A percentile compares a stretch with the other conserved stretches of the same genome.
These are phyloP conservation scores for Branchipolynoe longqiensis DNA, from an alignment of 2,888 invertebrate genomes.

Conservation along the genomic window DNA sequence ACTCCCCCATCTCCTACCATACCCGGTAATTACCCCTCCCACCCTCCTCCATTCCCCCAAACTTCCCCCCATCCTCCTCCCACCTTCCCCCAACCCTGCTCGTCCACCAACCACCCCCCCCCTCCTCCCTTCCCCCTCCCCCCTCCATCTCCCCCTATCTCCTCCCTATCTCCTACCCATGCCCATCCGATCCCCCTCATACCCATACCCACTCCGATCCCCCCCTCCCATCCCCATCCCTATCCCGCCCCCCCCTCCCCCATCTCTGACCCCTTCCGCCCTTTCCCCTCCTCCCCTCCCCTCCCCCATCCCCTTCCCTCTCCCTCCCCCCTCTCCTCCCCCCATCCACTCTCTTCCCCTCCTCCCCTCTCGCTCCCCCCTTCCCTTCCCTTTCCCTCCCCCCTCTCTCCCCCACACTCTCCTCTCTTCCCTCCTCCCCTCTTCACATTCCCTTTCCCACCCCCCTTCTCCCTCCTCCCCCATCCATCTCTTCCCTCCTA, in stretches of 20 bases:
- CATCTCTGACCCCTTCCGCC: neutral
- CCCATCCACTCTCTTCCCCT: neutral
- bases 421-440: neutral
- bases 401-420: too few species aligned
- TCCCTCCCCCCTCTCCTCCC: neutral
- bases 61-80: too few species aligned
- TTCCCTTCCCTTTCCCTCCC: neutral
- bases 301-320: neutral
- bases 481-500: neutral
- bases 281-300: constrained; percentile 17
- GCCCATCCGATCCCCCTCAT: neutral
- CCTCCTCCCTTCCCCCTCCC: constrained; percentile 10
- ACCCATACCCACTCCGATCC: neutral
- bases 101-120: neutral
- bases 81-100: neutral
- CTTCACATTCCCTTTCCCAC: neutral
- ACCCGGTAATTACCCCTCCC: neutral
- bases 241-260: neutral
- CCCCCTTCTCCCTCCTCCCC: neutral
- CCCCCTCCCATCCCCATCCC: neutral
- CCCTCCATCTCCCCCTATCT: neutral
- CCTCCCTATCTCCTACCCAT: neutral
- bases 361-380: neutral
- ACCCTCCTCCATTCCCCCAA: neutral
- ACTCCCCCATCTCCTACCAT: neutral